Base-by-base conservation (phyloP, 2,797 vertebrate species). In the Gymnothorax reevesii region DNA sequence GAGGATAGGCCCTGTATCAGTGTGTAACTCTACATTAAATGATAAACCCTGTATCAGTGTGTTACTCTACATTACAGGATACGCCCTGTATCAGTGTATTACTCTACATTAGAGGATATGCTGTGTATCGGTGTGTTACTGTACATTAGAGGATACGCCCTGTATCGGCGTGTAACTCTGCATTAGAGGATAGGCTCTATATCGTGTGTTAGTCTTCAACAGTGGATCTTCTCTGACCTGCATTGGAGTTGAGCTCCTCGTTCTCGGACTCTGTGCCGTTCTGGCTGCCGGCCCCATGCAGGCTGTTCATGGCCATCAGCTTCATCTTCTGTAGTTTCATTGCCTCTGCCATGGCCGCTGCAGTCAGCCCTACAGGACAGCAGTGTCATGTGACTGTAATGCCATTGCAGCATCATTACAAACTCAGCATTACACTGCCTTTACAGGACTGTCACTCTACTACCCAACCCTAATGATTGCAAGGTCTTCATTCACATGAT, bases 241-340 rank as follows among this genome's bases (percentile, higher is more conserved):
- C 95, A 75, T 97, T 97, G 84, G 97, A 97, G 93, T 97, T 97
- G 49, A 97, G 91, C 91, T 98, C 97, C 49, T 98, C 97, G 8
- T 97, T 96, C 89, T 98, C 97, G 0, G 97, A 98, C 92, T 99
- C 98, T 0, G 97, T 96, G 82, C 97, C 96, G 52, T 97, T 97
- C 88, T 97, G 96, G 92, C 94, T 96, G 89, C 95, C 95, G 80
- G 93, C 95, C 86, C 97, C 98, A 85, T 98, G 97, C 60, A 98
- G 95, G 88, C 95, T 97, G 90, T 97, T 98, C 96, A 97, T 94
- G 64, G 95, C 94, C 92, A 98, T 97, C 86, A 98, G 96, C 89
- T 98, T 98, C 97, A 98, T 97, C 87, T 98, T 98, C 94, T 98
- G 97, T 0, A 98, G 94, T 89, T 98, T 98, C 95, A 98, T 97